These are phyloP conservation scores for Teleogryllus oceanicus DNA, from an alignment of 2,888 invertebrate species.

Conservation along the genomic window DNA sequence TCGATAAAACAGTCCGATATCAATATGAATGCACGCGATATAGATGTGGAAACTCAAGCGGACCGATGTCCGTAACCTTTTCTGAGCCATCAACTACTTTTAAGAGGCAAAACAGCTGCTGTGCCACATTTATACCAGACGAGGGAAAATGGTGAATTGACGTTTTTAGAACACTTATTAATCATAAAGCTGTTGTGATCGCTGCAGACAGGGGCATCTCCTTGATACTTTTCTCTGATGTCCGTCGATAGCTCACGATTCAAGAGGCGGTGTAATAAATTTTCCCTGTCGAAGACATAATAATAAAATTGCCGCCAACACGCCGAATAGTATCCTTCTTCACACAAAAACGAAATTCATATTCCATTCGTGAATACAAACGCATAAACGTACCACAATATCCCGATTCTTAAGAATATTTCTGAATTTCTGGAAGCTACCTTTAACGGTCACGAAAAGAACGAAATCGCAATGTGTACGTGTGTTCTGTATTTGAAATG, in stretches of 20 bases:
- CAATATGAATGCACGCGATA: no score
- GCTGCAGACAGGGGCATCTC: not conserved
- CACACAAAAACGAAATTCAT: not conserved
- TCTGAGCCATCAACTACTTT: not conserved
- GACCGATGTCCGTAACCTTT: not conserved
- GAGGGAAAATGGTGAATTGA: constrained; percentile 2
- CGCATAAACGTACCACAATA: constrained; percentile 1
- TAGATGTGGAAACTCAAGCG: no score
- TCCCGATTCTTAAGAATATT: not conserved
- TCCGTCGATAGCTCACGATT: not conserved
- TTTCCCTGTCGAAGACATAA: not conserved
- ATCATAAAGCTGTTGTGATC: constrained; percentile 9
- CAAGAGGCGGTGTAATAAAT: not conserved
- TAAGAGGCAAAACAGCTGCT: constrained; percentile 18
- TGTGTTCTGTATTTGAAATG: no score
- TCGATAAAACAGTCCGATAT: no score
- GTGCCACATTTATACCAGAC: not conserved
- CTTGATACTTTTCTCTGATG: not conserved
- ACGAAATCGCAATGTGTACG: no score
- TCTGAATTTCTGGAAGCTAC: not conserved
- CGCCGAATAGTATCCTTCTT: no score
- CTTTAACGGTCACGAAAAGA: not conserved
- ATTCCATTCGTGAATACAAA: not conserved
- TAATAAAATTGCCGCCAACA: not conserved
- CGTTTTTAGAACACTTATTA: constrained; percentile 9